Evolutionary conservation across 2,888 invertebrate species (phyloP).

Genomic region (Pharmacophagus antenor): DNA sequence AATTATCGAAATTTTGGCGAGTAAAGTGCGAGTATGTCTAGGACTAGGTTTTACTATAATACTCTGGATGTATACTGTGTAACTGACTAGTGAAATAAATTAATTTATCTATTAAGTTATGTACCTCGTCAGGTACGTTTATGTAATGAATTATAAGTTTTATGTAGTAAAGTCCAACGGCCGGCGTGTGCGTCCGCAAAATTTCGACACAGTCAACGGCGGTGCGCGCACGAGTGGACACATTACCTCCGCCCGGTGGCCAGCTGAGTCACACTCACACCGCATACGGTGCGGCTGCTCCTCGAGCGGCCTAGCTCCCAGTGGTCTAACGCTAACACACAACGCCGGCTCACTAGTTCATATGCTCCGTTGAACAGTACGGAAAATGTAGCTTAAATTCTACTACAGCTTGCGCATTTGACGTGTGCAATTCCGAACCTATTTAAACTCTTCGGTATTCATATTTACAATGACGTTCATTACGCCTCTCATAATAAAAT

Average conservation of each 20-base stretch:
- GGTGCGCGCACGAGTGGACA: constrained; percentile 50
- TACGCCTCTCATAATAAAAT: neutral
- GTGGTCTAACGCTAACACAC: constrained; percentile 66
- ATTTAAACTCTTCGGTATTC: constrained; percentile 10
- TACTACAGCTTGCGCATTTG: constrained; percentile 36
- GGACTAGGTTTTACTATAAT: too few species aligned
- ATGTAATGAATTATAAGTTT: too few species aligned
- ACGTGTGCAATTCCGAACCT: constrained; percentile 17
- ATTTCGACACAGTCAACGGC: constrained; percentile 43
- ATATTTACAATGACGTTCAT: neutral
- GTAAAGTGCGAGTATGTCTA: too few species aligned
- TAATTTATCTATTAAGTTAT: too few species aligned
- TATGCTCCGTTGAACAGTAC: constrained; percentile 64
- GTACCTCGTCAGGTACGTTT: too few species aligned
- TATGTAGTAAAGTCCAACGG: neutral
- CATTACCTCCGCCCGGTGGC: constrained; percentile 49
- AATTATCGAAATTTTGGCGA: constrained; percentile 33
- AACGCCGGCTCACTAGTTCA: constrained; percentile 67
- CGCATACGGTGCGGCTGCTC: constrained; percentile 56
- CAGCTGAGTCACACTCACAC: constrained; percentile 62
- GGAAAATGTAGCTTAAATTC: constrained; percentile 56
- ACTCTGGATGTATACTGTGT: too few species aligned
- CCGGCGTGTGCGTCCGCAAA: constrained; percentile 31
- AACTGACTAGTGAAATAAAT: too few species aligned
- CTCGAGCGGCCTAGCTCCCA: constrained; percentile 55